Evolutionary conservation across 2,113 vertebrate genomes (phyloP), one percentile per base, ranked within the genome.

Genomic region (Neogobius melanostomus): DNA sequence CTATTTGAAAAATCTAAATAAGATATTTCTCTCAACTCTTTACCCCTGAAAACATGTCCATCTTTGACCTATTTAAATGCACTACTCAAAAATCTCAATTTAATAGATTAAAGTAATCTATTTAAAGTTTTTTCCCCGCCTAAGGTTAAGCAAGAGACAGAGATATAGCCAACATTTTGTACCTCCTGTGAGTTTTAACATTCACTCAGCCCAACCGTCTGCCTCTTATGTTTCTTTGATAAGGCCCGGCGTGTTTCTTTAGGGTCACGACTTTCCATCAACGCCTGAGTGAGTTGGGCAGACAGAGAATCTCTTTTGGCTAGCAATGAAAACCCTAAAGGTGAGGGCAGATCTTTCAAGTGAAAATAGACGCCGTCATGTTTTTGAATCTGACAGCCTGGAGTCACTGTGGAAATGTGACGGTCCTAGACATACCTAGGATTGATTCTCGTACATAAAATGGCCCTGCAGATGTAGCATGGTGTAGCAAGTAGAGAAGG

Each of bases 211-310:
- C 8, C 69, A 46, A 21, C 59, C 46, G 59, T 69, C 59, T 61
- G 50, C 71, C 63, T 68, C 75, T 74, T 61, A 64, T 67, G 69
- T 74, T 79, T 69, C 64, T 69, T 66, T 76, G 69, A 84, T 68
- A 69, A 72, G 46, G 49, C 9, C 0, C 14, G 12, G 5, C 0
- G 6, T 71, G 36, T 14, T 57, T 54, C 48, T 75, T 71, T 60
- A 68, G 46, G 80, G 68, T 72, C 79, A 67, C 6, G 45, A 66
- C 79, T 82, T 83, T 61, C 78, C 80, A 81, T 84, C 82, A 77
- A 52, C 36, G 64, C 76, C 74, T 62, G 72, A 71, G 61, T 47
- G 76, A 81, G 63, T 59, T 7, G 52, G 74, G 62, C 60, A 11
- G 65, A 81, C 56, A 66, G 68, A 77, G 61, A 77, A 80, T 79